Conservation (phyloP, 2,888 invertebrate species). For the Watsonalla cultraria region DNA sequence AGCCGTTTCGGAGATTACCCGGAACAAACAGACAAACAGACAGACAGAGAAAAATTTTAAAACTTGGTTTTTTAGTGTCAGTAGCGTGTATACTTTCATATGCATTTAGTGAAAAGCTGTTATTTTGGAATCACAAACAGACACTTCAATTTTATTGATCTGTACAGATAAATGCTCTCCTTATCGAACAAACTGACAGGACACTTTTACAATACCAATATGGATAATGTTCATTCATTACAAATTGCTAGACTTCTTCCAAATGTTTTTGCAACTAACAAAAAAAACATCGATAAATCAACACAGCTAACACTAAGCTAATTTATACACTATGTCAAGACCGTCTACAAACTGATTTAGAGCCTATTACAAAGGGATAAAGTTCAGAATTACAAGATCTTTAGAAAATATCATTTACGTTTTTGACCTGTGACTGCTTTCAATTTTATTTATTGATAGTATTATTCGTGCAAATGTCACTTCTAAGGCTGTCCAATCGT, state of each 20-base stretch:
- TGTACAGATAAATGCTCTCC: too few relatives aligned
- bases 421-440: slow-evolving; percentile 1
- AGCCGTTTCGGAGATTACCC: too few relatives aligned
- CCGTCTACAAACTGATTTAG: neutral
- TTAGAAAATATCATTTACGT: neutral
- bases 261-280: neutral
- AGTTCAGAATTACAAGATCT: neutral
- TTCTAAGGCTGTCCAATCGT: neutral
- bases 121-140: too few relatives aligned
- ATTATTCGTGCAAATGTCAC: neutral
- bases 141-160: too few relatives aligned
- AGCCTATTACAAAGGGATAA: neutral
- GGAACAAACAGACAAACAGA: too few relatives aligned
- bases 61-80: too few relatives aligned
- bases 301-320: neutral
- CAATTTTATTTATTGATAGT: slow-evolving; percentile 1
- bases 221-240: neutral
- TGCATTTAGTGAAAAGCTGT: too few relatives aligned
- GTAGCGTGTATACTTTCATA: too few relatives aligned
- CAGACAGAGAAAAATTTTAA: too few relatives aligned
- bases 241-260: neutral
- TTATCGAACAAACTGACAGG: neutral
- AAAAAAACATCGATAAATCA: neutral
- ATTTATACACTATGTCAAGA: neutral
- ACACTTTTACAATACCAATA: neutral